Evolutionary conservation across 2,888 invertebrate genomes (phyloP), one percentile per base, ranked within the genome.

Genomic region (Rhagophthalmus giganteus): DNA sequence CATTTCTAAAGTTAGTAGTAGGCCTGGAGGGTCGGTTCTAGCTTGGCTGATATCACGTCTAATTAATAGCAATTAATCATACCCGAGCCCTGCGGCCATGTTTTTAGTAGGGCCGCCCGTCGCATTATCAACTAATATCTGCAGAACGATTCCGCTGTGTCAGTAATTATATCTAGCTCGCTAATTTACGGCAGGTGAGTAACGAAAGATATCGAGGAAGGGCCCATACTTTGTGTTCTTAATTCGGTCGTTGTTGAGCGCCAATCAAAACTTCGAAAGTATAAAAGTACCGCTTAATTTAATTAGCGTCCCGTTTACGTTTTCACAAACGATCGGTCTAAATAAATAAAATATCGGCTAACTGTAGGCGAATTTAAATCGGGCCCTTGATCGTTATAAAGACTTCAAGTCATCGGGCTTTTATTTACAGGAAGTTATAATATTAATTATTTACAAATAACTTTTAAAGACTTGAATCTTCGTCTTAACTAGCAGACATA

Each of bases 61-160:
- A 62, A 62, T 62, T 62, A 62, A 62, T 62, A 60, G 62, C 58
- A 62, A 62, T 62, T 62, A 62, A 62, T 62, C 62, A 62, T 60
- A 57, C 49, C 55, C 28, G 44, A 46, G 58, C 50, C 55, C 55
- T 37, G 53, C 42, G 55, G 58, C 57, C 57, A 57, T 58, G 57
- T 61, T 61, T 61, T 61, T 61, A 58, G 53, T 54, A 54, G 41
- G 42, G 46, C 46, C 44, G 49, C 38, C 45, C 54, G 57, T 54
- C 53, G 59, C 55, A 59, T 62, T 62, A 62, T 62, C 62, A 58
- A 61, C 59, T 61, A 58, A 60, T 58, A 59, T 59, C 60, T 60
- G 39, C 51, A 44, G 56, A 59, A 56, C 48, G 53, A 57, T 55
- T 56, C 52, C 49, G 53, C 55, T 54, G 55, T 53, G 55, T 46